phyloP scores from a whole-genome alignment of 2,888 invertebrate species.

The Ectemnius continuus region DNA sequence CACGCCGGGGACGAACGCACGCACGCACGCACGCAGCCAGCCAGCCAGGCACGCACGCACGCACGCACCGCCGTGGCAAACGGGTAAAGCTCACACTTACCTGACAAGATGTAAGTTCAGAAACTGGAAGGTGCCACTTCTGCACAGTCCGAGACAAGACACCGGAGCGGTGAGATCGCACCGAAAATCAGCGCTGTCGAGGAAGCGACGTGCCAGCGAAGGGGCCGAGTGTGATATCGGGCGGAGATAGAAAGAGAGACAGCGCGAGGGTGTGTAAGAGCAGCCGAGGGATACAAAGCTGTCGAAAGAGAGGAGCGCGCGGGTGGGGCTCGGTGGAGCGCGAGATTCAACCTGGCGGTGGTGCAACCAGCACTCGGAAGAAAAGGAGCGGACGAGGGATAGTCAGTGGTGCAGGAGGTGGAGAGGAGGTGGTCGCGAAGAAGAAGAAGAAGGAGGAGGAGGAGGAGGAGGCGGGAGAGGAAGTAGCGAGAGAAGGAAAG shows the following conservation, averaged over 20 bases:
- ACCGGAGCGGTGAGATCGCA: slow-evolving; percentile 76
- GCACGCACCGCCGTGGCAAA: slow-evolving; percentile 19
- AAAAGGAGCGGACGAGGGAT: not conserved
- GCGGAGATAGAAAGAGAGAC: no score
- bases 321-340: not conserved
- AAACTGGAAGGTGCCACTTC: slow-evolving; percentile 77
- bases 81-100: slow-evolving; percentile 74
- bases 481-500: slow-evolving; percentile 13
- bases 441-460: no score
- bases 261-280: no score
- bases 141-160: slow-evolving; percentile 78
- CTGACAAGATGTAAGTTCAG: slow-evolving; percentile 78
- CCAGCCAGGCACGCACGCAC: slow-evolving; percentile 40
- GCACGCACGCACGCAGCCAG: slow-evolving; percentile 39
- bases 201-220: slow-evolving; percentile 11
- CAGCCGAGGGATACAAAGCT: no score
- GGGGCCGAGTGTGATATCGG: not conserved
- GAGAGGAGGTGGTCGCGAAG: slow-evolving; percentile 7
- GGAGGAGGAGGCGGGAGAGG: slow-evolving; percentile 13
- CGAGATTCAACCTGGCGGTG: not conserved
- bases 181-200: slow-evolving; percentile 57
- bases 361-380: not conserved
- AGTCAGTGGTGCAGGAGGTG: not conserved
- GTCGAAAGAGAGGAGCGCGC: not conserved
- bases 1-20: slow-evolving; percentile 33